Base-by-base conservation (phyloP, 2,888 invertebrate species). In the Alloplasta piceator region DNA sequence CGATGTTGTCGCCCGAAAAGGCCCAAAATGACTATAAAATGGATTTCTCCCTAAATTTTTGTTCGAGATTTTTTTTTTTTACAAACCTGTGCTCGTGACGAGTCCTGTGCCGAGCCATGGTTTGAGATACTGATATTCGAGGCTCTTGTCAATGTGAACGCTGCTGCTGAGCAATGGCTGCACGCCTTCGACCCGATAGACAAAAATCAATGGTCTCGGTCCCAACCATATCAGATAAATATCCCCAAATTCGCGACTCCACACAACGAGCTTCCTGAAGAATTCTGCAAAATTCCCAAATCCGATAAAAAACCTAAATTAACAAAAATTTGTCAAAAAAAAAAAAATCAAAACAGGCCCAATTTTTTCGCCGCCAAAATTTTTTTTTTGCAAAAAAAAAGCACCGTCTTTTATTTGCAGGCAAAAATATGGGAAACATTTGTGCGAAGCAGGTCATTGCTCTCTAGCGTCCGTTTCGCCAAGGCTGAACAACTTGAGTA, bases 81-180 rank as follows among this genome's bases (percentile, higher is more conserved):
- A 82, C 87, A 87, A 79, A 92, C 92, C 92, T 56, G 84, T 84
- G 72, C 91, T 91, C 2, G 90, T 90, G 16, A 92, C 82, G 43
- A 92, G 87, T 12, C 92, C 92, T 14, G 85, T 88, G 3, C 92
- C 92, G 1, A 92, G 86, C 91, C 92, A 92, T 4, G 90, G 89
- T 26, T 87, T 85, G 4, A 92, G 82, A 76, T 90, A 90, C 12
- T 86, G 77, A 75, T 92, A 92, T 74, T 92, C 92, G 16, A 89
- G 82, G 73, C 92, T 92, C 77, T 92, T 92, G 76, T 91, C 89
- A 56, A 91, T 91, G 74, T 92, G 92, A 4, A 85, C 56, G n/a
- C 85, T 87, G 50, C 92, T 92, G 75, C 85, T 91, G 10, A 92
- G 85, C 56, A 92, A 67, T 2, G 92, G 90, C 80, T 92, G 89